Conservation (phyloP, 1,140 invertebrate species). For the Temnothorax nylanderi region DNA sequence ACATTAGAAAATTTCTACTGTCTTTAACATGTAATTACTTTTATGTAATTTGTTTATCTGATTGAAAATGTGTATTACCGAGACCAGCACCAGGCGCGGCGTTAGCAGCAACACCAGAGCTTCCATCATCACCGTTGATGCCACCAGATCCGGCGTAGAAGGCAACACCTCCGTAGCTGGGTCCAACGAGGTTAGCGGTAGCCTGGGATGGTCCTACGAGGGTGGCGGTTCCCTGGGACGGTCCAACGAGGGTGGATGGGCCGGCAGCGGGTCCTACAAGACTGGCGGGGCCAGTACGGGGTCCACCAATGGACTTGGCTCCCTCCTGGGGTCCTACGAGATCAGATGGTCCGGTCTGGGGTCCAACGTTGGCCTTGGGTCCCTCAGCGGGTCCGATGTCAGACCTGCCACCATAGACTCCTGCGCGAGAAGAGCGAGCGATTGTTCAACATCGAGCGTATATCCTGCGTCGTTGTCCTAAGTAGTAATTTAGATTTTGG, state of each 20-base stretch:
- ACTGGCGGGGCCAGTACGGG: slow-evolving; percentile 83
- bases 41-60: background rate
- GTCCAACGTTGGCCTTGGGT: slow-evolving; percentile 85
- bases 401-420: slow-evolving; percentile 84
- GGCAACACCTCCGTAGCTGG: slow-evolving; percentile 83
- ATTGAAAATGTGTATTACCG: slow-evolving; percentile 40
- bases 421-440: slow-evolving; percentile 64
- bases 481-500: background rate
- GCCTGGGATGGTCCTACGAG: slow-evolving; percentile 83
- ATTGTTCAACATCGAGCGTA: slow-evolving; percentile 34
- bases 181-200: slow-evolving; percentile 84
- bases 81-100: slow-evolving; percentile 80
- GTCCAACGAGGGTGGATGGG: slow-evolving; percentile 84
- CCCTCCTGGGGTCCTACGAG: slow-evolving; percentile 85
- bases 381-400: slow-evolving; percentile 85
- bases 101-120: slow-evolving; percentile 84
- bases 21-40: background rate
- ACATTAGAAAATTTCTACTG: background rate
- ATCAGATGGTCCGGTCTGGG: slow-evolving; percentile 84
- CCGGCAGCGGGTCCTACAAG: slow-evolving; percentile 84
- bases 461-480: background rate
- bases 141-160: slow-evolving; percentile 84
- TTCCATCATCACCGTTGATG: slow-evolving; percentile 85
- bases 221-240: slow-evolving; percentile 83
- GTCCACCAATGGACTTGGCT: slow-evolving; percentile 84